phyloP scores from a whole-genome alignment of 2,113 vertebrate genomes.

The Embiotoca jacksoni region DNA sequence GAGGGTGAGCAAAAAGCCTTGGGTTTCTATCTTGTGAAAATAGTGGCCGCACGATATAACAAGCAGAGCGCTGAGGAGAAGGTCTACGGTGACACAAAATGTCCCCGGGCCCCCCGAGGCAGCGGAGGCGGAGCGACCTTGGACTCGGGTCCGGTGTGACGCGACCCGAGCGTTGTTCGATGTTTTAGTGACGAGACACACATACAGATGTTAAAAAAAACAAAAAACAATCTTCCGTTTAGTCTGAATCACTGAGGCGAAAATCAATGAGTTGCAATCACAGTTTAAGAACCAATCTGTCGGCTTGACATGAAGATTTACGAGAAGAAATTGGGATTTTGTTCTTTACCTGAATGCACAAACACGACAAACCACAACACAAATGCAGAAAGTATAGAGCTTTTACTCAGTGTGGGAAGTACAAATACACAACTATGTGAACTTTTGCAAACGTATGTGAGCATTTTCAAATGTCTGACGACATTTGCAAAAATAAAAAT shows the following conservation, averaged over 20 bases:
- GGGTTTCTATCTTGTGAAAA: slow-evolving; percentile 67
- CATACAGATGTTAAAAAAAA: neutral
- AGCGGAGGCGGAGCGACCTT: slow-evolving; percentile 40
- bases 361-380: neutral
- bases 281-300: neutral
- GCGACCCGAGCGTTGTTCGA: neutral
- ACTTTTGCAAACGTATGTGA: neutral
- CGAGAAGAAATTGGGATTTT: neutral
- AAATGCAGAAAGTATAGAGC: neutral
- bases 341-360: neutral
- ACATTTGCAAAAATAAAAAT: no score
- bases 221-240: neutral
- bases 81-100: slow-evolving; percentile 37
- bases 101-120: slow-evolving; percentile 43
- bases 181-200: neutral
- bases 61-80: slow-evolving; percentile 34
- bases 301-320: neutral
- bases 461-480: no score
- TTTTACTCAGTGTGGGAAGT: neutral
- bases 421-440: neutral
- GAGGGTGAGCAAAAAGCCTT: slow-evolving; percentile 49
- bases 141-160: slow-evolving; percentile 22
- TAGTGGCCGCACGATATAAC: slow-evolving; percentile 60
- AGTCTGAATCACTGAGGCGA: neutral
- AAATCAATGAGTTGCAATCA: slow-evolving; percentile 20